Conservation (phyloP, 1,140 invertebrate genomes). For the Ephestia elutella region DNA sequence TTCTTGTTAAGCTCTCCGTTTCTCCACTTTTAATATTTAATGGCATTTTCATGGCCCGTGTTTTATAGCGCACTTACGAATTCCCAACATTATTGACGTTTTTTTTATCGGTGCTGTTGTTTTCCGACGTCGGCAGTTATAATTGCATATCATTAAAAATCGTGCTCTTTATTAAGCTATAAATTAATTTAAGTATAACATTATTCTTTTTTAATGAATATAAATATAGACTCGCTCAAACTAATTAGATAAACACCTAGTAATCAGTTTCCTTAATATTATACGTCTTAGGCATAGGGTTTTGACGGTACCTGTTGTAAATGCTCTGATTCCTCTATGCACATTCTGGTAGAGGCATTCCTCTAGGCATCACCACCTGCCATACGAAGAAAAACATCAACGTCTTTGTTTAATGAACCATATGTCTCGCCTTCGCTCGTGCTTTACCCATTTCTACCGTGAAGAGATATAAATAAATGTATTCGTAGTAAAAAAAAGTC, state of each 20-base stretch:
- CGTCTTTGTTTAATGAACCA: slow-evolving; percentile 44
- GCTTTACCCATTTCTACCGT: slow-evolving; percentile 25
- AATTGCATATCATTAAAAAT: slow-evolving; percentile 28
- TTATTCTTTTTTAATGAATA: slow-evolving; percentile 4
- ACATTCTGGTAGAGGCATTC: too few relatives aligned
- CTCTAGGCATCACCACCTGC: slow-evolving; percentile 30
- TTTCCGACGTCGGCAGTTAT: slow-evolving; percentile 31
- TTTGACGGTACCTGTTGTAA: too few relatives aligned
- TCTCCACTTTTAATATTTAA: slow-evolving; percentile 75
- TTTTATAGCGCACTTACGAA: slow-evolving; percentile 71
- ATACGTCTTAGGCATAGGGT: too few relatives aligned
- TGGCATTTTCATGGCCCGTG: slow-evolving; percentile 71
- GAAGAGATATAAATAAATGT: slow-evolving; percentile 30
- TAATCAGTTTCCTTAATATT: background rate
- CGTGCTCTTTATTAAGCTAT: slow-evolving; percentile 14
- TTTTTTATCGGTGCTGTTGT: slow-evolving; percentile 49
- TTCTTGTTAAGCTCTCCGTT: slow-evolving; percentile 74
- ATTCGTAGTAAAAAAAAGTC: slow-evolving; percentile 30
- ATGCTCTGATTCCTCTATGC: too few relatives aligned
- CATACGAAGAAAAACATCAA: slow-evolving; percentile 20
- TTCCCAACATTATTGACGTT: slow-evolving; percentile 63
- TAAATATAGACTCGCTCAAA: background rate
- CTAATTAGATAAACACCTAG: background rate
- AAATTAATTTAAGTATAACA: slow-evolving; percentile 13
- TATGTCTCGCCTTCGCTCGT: slow-evolving; percentile 38